Evolutionary conservation across 2,888 invertebrate genomes (phyloP), one percentile per base, ranked within the genome.

Genomic region (Limnephilus lunatus): DNA sequence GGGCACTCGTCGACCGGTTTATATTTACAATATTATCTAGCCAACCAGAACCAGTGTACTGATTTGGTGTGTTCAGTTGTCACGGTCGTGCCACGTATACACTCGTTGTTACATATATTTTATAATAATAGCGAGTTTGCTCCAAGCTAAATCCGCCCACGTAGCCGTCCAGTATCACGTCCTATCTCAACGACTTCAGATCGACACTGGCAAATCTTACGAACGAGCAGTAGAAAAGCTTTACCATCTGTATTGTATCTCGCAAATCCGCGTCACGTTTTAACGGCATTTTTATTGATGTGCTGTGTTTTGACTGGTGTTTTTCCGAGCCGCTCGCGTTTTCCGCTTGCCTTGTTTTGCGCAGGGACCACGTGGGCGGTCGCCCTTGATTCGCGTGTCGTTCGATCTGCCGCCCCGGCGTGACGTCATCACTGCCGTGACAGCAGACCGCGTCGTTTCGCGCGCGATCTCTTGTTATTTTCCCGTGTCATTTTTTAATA

Each of bases 351-450:
- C 88, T 89, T 89, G 88, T 82, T 90, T 90, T 35, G 90, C 90
- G 90, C 90, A 90, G 82, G 30, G 90, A 90, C 90, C 90, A 90
- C 90, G 90, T 90, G 90, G 90, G 90, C 82, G 82, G n/a, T 35
- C 88, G 88, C 88, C 88, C 88, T 89, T 89, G 88, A 89, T 68
- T 35, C 88, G 88, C 86, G 86, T 86, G 86, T 89, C 88, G 88
- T 89, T 81, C 88, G 88, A 89, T 89, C 88, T 89, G 35, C 81
- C 39, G 80, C 88, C 88, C 35, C 88, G 80, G 88, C 88, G 88
- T 80, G 88, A 80, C 88, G 88, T 89, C 80, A 89, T 80, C 88
- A 30, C 80, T 30, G 39, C 80, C 88, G 88, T 89, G 88, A 89
- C 88, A 80, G 11, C 32, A 68, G 88, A 80, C 88, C n/a, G 35